Evolutionary conservation across 1,140 invertebrate species (phyloP), one percentile per base, ranked within the genome.

Genomic region (Micrasema longulum): DNA sequence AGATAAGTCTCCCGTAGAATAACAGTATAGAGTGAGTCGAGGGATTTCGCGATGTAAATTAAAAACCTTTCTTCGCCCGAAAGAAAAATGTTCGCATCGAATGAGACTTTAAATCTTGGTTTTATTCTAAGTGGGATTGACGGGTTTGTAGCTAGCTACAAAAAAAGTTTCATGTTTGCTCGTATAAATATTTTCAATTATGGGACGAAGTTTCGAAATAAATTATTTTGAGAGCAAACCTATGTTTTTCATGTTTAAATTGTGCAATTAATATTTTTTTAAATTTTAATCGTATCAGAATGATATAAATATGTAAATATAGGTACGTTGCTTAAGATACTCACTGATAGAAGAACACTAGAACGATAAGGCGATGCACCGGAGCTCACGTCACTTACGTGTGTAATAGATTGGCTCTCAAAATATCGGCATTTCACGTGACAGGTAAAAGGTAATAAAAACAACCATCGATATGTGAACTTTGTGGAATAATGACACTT

Each of bases 401-500:
- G 41, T 38, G 1, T 38, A 41, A 60, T 60, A 43, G 36, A 60
- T 60, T 41, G 36, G 55, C 55, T 60, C 55, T 60, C 36, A 60
- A 60, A 60, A 41, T 60, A 41, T 4, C 16, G 12, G n/a, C n/a
- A n/a, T n/a, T n/a, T 20, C 55, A 60, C 55, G 18, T 38, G 16
- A 23, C 14, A 41, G 22, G 55, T 16, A 41, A 60, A 14, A 41
- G 22, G 36, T 38, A 38, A 60, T 60, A n/a, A 60, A 9, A 60
- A 60, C 35, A 60, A 41, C 41, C 31, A 22, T 14, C 55, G 55
- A 20, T 6, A 22, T 22, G 35, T 6, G 55, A 38, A 18, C 16
- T 35, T 22, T 9, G 6, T 20, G 16, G 55, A 47, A 48, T 11
- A 64, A 31, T 47, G 16, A 47, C 60, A 64, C 60, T 64, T 45